Evolutionary conservation across 2,113 vertebrate genomes (phyloP).

Genomic region (Muntiacus reevesi): DNA sequence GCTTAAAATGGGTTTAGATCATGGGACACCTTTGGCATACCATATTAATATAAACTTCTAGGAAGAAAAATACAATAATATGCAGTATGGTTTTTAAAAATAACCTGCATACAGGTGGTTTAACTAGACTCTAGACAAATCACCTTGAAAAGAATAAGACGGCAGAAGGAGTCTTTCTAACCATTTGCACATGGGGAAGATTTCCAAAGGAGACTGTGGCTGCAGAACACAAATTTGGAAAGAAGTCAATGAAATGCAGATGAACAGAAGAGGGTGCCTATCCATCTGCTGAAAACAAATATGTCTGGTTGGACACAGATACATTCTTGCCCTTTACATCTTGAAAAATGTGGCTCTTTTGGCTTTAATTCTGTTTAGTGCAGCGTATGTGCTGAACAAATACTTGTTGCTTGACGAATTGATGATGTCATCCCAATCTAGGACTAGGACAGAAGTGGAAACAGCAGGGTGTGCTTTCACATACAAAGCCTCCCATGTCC

Average conservation of each 20-base stretch:
- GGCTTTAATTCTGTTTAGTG: not conserved
- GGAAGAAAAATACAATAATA: not conserved
- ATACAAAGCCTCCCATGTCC: slow-evolving; percentile 19
- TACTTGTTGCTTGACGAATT: slow-evolving; percentile 35
- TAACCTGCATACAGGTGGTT: not conserved
- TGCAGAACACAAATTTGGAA: not conserved
- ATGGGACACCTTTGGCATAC: not conserved
- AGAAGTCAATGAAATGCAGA: slow-evolving; percentile 11
- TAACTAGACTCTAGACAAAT: not conserved
- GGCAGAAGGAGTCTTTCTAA: not conserved
- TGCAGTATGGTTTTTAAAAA: not conserved
- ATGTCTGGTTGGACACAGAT: not conserved
- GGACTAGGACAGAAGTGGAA: slow-evolving; percentile 13
- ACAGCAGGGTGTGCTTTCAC: not conserved
- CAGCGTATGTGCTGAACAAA: slow-evolving; percentile 11
- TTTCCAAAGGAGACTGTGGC: not conserved
- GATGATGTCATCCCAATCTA: not conserved
- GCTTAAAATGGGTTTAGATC: not conserved
- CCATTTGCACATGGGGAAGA: not conserved
- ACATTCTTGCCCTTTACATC: not conserved
- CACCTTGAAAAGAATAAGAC: not conserved
- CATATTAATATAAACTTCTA: not conserved
- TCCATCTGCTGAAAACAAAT: slow-evolving; percentile 34
- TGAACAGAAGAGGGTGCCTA: not conserved
- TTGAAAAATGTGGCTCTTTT: slow-evolving; percentile 38